Base-by-base conservation (phyloP, 2,113 vertebrate species). In the Hemiscyllium ocellatum region DNA sequence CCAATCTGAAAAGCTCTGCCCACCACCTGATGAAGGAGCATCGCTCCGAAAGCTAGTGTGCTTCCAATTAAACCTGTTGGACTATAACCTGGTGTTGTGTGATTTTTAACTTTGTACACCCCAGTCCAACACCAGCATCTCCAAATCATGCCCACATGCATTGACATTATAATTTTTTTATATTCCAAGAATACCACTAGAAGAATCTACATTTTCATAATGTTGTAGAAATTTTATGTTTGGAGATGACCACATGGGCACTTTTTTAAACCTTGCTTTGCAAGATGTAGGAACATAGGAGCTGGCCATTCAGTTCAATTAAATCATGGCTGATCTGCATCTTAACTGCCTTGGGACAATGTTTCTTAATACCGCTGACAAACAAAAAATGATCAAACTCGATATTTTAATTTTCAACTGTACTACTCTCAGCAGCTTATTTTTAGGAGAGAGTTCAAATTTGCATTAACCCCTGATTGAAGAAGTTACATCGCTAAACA, bases 161-260 rank as follows among this genome's bases (percentile, higher is more conserved):
- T 93, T 93, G 66, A 93, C 89, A 66, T 66, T 66, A 19, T 10
- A 93, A 93, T 42, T 19, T 42, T 93, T 93, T 90, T 90, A 66
- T 66, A 17, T 93, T 66, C 20, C 33, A n/a, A 66, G 20, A 66
- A 93, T 68, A 17, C 22, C 15, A 33, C 61, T 33, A 66, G 61
- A 2, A 37, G 89, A 1, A 15, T 37, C 33, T 17, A 17, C 61
- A 66, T 6, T 91, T 42, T 65, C 56, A 17, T n/a, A 91, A 91
- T 29, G 19, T n/a, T 65, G 7, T 19, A 29, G 29, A 91, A 4
- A 33, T 15, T 65, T 56, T 56, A 91, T n/a, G 29, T 91, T 91
- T 91, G 5, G 29, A 65, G 50, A 89, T 24, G 47, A 4, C 86
- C 2, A 24, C 24, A 50, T 52, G n/a, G 37, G n/a, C 19, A 66